phyloP scores from a whole-genome alignment of 1,140 invertebrate species.

The Pseudomyrmex pallidus region DNA sequence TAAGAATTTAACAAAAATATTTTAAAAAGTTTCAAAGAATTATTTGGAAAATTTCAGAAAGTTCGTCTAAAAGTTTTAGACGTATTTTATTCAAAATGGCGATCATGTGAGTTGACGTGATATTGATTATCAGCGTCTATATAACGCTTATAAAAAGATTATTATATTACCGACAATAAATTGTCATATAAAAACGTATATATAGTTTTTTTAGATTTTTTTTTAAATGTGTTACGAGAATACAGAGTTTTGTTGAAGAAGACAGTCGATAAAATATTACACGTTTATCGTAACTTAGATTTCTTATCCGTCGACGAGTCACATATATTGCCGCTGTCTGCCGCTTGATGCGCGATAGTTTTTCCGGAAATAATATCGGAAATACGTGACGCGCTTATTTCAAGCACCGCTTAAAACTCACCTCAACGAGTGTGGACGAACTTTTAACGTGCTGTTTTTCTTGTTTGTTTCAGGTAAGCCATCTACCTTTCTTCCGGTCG shows the following conservation, averaged over 20 bases:
- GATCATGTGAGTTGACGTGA: too few relatives aligned
- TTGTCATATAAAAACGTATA: too few relatives aligned
- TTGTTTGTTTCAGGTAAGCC: slow-evolving; percentile 70
- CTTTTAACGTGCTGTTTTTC: slow-evolving; percentile 40
- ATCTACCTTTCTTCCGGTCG: slow-evolving; percentile 30
- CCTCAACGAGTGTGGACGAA: slow-evolving; percentile 41
- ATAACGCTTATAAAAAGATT: too few relatives aligned
- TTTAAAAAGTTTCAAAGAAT: too few relatives aligned
- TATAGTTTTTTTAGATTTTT: not conserved
- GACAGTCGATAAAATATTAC: slow-evolving; percentile 29
- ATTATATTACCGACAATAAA: too few relatives aligned
- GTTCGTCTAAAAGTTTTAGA: too few relatives aligned
- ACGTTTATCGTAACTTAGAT: slow-evolving; percentile 41
- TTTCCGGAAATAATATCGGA: slow-evolving; percentile 59
- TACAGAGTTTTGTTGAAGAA: not conserved
- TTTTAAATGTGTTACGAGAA: not conserved
- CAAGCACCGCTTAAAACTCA: slow-evolving; percentile 49
- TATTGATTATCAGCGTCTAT: too few relatives aligned
- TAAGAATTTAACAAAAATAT: too few relatives aligned
- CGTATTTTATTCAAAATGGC: too few relatives aligned
- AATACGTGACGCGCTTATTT: slow-evolving; percentile 59
- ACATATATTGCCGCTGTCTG: not conserved
- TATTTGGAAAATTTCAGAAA: too few relatives aligned
- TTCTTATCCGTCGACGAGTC: slow-evolving; percentile 17
- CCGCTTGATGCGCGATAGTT: slow-evolving; percentile 21